Evolutionary conservation across 2,797 vertebrate species (phyloP), one percentile per base, ranked within the genome.

Genomic region (Melanogrammus aeglefinus): DNA sequence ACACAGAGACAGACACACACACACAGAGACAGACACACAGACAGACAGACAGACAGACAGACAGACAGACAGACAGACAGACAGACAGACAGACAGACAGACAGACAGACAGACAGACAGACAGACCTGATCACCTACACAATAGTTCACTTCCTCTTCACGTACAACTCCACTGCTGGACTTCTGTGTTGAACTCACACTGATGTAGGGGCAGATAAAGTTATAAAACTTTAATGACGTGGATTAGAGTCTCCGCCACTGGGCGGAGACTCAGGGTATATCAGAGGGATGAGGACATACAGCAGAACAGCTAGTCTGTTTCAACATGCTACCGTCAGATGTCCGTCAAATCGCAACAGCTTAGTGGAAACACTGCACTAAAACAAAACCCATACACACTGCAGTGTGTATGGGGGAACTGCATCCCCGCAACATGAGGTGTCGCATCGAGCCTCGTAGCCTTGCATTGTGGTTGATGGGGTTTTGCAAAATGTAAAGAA

Each of bases 61-160:
- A 69, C 38, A 75, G 18, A 75, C 27, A 39, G 38, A 71, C 73
- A 38, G 27, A 71, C 69, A 71, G 29, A 33, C 69, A 71, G 29
- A 8, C 29, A 71, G 18, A 14, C 41, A 71, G 10, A 73, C 29
- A 51, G 9, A 78, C 69, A 12, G 2, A 16, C 31, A 35, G 14
- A 18, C 14, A 33, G 29, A 33, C 29, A 33, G 12, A 72, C 5
- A 6, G 1, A 14, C 29, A 72, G 12, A 18, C 29, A 72, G 29
- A 16, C 29, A 33, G 29, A 72, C 70, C 31, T 33, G 31, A 33
- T 4, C 31, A 33, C 70, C 16, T 29, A 72, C 70, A 72, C 44
- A 51, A 6, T 51, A 6, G 63, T 69, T 27, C 9, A 69, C 63
- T 69, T 27, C 24, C 27, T 24, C 63, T 69, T 69, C 63, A 24